These are phyloP conservation scores for Gadus chalcogrammus DNA, from an alignment of 2,113 vertebrate genomes.

Conservation along the genomic window DNA sequence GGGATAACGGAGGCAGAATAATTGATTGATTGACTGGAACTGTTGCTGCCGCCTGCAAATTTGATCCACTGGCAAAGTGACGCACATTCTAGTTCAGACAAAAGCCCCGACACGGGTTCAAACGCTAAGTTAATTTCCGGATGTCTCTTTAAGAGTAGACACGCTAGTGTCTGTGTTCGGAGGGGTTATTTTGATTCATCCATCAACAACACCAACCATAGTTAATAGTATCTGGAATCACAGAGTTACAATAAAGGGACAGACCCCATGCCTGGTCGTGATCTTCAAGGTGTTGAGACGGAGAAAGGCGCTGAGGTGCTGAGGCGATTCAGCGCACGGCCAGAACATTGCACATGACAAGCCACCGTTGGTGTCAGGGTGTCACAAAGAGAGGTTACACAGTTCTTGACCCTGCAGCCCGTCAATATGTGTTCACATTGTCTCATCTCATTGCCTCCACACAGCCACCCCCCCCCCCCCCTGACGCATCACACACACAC, in stretches of 20 bases:
- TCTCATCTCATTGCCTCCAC: constrained; percentile 2
- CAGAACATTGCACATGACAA: constrained; percentile 31
- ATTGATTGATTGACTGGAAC: constrained; percentile 11
- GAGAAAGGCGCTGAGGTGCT: constrained; percentile 10
- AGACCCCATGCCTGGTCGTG: too few relatives aligned
- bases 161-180: too few relatives aligned
- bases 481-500: background rate
- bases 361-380: constrained; percentile 2
- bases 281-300: background rate
- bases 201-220: too few relatives aligned
- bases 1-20: constrained; percentile 22
- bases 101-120: too few relatives aligned
- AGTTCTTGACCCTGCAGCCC: constrained; percentile 9
- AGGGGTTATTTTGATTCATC: too few relatives aligned
- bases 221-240: too few relatives aligned
- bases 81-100: background rate
- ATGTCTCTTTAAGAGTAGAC: too few relatives aligned
- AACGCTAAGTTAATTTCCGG: too few relatives aligned
- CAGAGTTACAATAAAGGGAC: background rate
- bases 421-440: constrained; percentile 1
- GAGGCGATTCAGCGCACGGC: constrained; percentile 1
- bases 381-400: background rate
- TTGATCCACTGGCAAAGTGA: background rate
- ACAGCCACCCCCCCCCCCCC: background rate
- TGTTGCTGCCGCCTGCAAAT: background rate